Percentiles rank a stretch among this genome's conserved stretches.
phyloP scores from a whole-genome alignment of 2,888 invertebrate species.

The Escarpia spicata region DNA sequence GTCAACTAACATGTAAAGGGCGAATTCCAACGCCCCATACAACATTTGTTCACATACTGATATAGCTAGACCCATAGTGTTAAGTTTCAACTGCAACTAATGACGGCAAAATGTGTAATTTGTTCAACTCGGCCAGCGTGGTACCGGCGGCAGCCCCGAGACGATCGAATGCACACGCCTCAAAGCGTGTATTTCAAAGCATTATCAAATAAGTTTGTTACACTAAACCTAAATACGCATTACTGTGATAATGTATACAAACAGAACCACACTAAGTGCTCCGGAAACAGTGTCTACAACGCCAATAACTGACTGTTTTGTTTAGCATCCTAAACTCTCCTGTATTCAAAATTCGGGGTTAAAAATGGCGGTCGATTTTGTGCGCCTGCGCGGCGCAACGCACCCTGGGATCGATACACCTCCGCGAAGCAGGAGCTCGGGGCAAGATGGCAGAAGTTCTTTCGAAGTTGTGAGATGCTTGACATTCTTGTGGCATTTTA shows the following conservation, averaged over 20 bases:
- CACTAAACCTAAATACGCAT: not conserved
- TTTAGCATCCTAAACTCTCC: slow-evolving; percentile 16
- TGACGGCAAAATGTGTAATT: not conserved
- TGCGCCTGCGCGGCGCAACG: not conserved
- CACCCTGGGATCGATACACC: not conserved
- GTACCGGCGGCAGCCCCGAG: not conserved
- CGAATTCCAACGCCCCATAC: slow-evolving; percentile 10
- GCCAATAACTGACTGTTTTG: not conserved
- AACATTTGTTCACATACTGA: not conserved
- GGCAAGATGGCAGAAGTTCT: slow-evolving; percentile 16
- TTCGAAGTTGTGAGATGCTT: slow-evolving; percentile 16
- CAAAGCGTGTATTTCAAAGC: slow-evolving; percentile 16
- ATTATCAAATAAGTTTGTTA: not conserved
- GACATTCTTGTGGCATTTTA: slow-evolving; percentile 16
- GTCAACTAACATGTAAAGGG: not conserved
- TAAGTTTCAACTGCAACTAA: not conserved
- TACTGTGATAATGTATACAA: not conserved
- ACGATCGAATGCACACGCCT: not conserved
- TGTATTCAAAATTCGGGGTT: slow-evolving; percentile 16
- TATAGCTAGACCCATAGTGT: not conserved
- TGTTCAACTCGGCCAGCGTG: not conserved
- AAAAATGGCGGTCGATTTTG: slow-evolving; percentile 16
- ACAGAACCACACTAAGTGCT: not conserved
- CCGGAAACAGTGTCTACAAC: not conserved
- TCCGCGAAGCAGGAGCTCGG: slow-evolving; percentile 16